Base-by-base conservation (phyloP, 37 sponge, comb jelly and placozoan genomes). In the Chondrilla cf. caribensis region DNA sequence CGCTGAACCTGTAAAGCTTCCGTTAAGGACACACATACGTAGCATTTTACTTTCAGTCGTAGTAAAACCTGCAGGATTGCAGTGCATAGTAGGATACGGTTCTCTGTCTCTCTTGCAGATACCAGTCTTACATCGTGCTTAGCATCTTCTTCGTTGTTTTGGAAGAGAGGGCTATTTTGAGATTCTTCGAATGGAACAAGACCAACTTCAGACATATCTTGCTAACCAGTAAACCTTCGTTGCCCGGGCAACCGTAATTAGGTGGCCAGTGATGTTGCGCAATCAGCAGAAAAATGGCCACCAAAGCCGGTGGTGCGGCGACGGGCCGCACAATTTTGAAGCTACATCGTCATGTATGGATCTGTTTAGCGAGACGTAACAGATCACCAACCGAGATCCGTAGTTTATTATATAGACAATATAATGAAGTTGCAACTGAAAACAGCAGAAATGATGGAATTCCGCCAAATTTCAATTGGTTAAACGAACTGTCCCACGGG, bases 401-500 rank as follows among this genome's bases (percentile, higher is more conserved):
- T 47, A 6, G 51, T 47, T 47, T 11, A 14, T 14, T 14, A 47
- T 47, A 47, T 11, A 47, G 11, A 47, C 6, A 47, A 14, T 47
- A 47, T 47, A 47, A 11, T 47, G 51, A 9, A 62, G 64, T 62
- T n/a, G 4, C 64, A 7, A 62, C 64, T 62, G 64, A n/a, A n/a
- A n/a, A n/a, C n/a, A n/a, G n/a, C n/a, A n/a, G 64, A 62, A 62
- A 62, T 19, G 64, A 62, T 22, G 54, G 44, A 7, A 41, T 83
- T 86, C 70, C 43, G 73, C 15, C n/a, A n/a, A n/a, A n/a, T n/a
- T n/a, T n/a, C n/a, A n/a, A n/a, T n/a, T 90, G 95, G 91, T 38
- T 94, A 29, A 28, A 65, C 19, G 39, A 59, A 40, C 47, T 66
- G 60, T 64, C 91, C 35, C 86, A 73, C 22, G 79, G 89, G 6